These are phyloP conservation scores for Perithous albicinctus DNA, from an alignment of 2,888 invertebrate genomes.

Conservation along the genomic window DNA sequence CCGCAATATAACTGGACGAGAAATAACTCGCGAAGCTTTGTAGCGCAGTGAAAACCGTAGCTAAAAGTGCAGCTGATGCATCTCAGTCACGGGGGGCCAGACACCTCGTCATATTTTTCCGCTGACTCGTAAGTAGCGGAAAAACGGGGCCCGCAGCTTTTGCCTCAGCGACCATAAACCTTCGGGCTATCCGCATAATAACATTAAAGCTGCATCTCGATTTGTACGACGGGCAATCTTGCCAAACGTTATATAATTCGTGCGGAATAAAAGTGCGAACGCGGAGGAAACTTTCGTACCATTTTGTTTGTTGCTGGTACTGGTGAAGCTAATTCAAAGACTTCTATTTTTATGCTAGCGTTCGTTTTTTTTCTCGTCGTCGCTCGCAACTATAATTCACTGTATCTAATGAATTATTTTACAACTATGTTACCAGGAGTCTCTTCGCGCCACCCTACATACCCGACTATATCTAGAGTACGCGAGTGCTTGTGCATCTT, in stretches of 20 bases:
- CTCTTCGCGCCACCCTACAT: conserved; percentile 56
- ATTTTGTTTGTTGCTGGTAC: neutral
- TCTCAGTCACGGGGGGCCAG: conserved; percentile 28
- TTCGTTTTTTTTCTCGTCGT: conserved; percentile 11
- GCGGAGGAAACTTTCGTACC: neutral
- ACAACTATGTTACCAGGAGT: conserved; percentile 39
- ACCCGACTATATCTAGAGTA: conserved; percentile 20
- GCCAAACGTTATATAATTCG: conserved; percentile 17
- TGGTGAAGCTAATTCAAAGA: neutral
- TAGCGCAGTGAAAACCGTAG: conserved; percentile 13
- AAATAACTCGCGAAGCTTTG: conserved; percentile 30
- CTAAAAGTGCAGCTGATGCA: conserved; percentile 34
- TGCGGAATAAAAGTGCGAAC: neutral
- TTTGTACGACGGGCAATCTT: conserved; percentile 13
- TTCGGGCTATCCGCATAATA: neutral
- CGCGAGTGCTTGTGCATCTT: conserved; percentile 21
- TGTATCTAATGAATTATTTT: conserved; percentile 7
- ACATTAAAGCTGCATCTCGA: conserved; percentile 38
- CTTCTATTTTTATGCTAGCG: neutral
- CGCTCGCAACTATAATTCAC: neutral
- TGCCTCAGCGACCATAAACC: neutral
- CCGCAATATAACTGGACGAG: conserved; percentile 11
- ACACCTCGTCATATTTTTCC: conserved; percentile 34
- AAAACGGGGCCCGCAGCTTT: conserved; percentile 13
- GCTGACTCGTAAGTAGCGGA: conserved; percentile 40